Evolutionary conservation across 2,797 vertebrate species (phyloP).

Genomic region (Petrocephalus sullivani): DNA sequence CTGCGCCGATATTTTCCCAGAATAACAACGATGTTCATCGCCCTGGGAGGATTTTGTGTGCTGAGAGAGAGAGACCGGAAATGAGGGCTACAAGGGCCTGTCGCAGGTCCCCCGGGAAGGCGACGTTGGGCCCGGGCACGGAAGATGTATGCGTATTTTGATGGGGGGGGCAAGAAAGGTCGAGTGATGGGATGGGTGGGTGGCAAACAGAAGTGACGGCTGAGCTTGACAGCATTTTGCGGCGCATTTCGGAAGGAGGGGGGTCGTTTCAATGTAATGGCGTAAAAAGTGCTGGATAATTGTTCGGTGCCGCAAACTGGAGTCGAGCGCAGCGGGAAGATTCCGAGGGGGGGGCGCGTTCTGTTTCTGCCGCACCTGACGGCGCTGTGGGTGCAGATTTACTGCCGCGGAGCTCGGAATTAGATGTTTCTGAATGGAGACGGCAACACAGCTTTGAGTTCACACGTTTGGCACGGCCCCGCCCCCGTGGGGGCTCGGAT

Average conservation of each 20-base stretch:
- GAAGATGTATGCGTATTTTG: neutral
- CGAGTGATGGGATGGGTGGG: neutral
- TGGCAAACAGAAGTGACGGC: neutral
- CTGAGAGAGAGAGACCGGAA: neutral
- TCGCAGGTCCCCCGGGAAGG: neutral
- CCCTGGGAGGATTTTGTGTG: neutral
- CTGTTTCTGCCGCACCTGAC: neutral
- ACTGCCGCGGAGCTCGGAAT: neutral
- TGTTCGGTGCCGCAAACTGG: neutral
- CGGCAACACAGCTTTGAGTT: neutral
- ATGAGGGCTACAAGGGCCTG: neutral
- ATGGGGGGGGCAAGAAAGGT: neutral
- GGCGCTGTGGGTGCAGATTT: neutral
- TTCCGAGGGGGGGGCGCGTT: neutral
- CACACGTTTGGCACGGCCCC: neutral
- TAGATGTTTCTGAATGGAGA: neutral
- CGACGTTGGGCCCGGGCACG: neutral
- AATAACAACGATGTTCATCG: neutral
- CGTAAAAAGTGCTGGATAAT: neutral
- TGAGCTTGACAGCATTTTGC: neutral
- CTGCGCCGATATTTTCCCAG: neutral
- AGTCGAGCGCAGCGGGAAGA: neutral
- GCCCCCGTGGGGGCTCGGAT: neutral
- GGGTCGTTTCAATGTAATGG: neutral
- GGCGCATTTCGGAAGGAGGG: neutral